Base-by-base conservation (phyloP, 2,797 vertebrate genomes). In the Anguilla anguilla region DNA sequence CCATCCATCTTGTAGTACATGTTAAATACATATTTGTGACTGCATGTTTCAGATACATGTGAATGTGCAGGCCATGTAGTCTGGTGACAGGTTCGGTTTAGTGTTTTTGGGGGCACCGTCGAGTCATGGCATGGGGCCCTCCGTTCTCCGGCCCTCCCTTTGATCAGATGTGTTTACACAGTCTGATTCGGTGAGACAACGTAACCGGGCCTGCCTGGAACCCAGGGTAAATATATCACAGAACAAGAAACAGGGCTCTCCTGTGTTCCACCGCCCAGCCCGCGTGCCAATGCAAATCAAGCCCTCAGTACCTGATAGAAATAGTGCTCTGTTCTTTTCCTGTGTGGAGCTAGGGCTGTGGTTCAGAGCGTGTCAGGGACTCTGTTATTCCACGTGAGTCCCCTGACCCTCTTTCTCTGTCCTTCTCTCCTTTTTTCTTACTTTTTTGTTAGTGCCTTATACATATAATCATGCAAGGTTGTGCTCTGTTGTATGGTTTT, bases 121-220 rank as follows among this genome's bases (percentile, higher is more conserved):
- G 55, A 57, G 13, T 57, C 11, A 57, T 13, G 15, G 55, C 55
- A 57, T 57, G 55, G 15, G 55, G 15, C 55, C 55, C 55, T 57
- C 55, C 15, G 15, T 15, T 15, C 55, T 2, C 1, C 55, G 3
- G 22, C 5, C 61, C 61, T 22, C 67, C 89, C 92, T 93, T 93
- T 95, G 95, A 96, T 96, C 96, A 96, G 91, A 94, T 91, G 92
- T 96, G 95, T 96, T 96, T 96, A 94, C 89, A 93, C 91, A 93
- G 91, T 94, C 86, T 93, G 95, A 96, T 96, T 94, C 91, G 69
- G 87, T 92, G 93, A 94, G 95, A 96, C 96, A 95, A 95, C 93
- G 92, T 93, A 89, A 89, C 93, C 3, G 86, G 92, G 86, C 51
- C 86, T 11, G 89, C 86, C 90, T 92, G 87, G 55, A 89, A 92